Base-by-base conservation (phyloP, 2,888 invertebrate genomes). In the Calliphora vomitoria region DNA sequence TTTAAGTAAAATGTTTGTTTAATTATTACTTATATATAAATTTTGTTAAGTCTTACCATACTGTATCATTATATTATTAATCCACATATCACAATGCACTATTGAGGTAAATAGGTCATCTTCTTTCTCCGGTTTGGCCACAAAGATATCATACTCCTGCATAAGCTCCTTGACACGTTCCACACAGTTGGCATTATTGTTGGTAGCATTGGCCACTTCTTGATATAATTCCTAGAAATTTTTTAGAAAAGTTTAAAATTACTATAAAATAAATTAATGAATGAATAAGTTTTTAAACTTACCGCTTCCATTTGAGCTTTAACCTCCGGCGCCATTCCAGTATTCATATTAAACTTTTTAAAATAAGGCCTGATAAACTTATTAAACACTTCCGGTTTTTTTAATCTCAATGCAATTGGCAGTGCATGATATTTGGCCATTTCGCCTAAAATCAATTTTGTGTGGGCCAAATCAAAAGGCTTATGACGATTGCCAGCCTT, bases 51-150 rank as follows among this genome's bases (percentile, higher is more conserved):
- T 1, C 35, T 88, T 90, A 91, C 95, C 94, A 78, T 94, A 93
- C 79, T 94, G 92, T 15, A 95, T 92, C 94, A 96, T 94, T 1
- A 95, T 93, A 88, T 96, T 96, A 90, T 95, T 95, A 15, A 95
- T 94, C 96, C 95, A 96, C 74, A 95, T 94, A 90, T 96, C 96
- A 0, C 94, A 93, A 88, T 96, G 96, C 1, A 94, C 93, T 25
- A 95, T 93, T 0, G 95, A 94, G 0, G 94, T 94, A 93, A 95
- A 96, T 0, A 94, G 93, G 38, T 94, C 90, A 88, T 94, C 91
- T 78, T 92, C 89, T 87, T 89, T 89, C 4, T 91, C 89, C 1
- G 89, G 58, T 50, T 75, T 85, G 50, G 89, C 74, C 88, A 91
- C 89, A 86, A 90, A 90, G 25, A 88, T 79, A 88, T 92, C 89